Evolutionary conservation across 1,140 invertebrate genomes (phyloP).

Genomic region (Dendrolimus punctatus): DNA sequence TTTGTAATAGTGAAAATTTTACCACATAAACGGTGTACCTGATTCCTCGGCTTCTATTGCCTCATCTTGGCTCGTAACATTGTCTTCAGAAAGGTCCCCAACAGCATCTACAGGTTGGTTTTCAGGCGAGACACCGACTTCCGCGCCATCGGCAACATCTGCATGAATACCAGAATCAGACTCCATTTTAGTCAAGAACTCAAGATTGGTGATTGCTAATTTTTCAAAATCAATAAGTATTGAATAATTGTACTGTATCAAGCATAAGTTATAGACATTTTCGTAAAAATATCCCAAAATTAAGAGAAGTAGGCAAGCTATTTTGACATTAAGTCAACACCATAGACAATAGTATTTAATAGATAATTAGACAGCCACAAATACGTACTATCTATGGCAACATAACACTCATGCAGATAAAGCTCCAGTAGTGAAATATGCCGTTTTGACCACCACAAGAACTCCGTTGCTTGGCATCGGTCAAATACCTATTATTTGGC

Average conservation of each 20-base stretch:
- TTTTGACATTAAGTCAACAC: conserved; percentile 34
- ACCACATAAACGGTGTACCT: conserved; percentile 20
- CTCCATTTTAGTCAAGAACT: conserved; percentile 47
- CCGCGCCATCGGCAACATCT: conserved; percentile 64
- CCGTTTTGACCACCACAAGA: too few relatives aligned
- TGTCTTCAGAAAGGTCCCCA: conserved; percentile 52
- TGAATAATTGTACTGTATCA: conserved; percentile 42
- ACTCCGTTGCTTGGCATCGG: too few relatives aligned
- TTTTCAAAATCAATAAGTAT: conserved; percentile 42
- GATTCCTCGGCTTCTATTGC: conserved; percentile 41
- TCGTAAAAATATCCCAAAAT: conserved; percentile 33
- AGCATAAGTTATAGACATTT: conserved; percentile 31
- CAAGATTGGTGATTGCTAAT: conserved; percentile 3
- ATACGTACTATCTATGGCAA: too few relatives aligned
- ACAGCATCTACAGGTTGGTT: conserved; percentile 44
- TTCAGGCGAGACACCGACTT: conserved; percentile 59
- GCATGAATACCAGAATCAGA: conserved; percentile 54
- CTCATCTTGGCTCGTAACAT: conserved; percentile 45
- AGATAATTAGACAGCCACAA: too few relatives aligned
- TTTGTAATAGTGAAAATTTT: background rate
- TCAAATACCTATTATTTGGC: too few relatives aligned
- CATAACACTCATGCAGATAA: too few relatives aligned
- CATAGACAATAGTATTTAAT: too few relatives aligned
- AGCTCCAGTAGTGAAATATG: too few relatives aligned
- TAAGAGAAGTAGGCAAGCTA: conserved; percentile 11